Percentiles rank a stretch among this genome's conserved stretches.
Evolutionary conservation across 1,140 invertebrate genomes (phyloP).

Genomic region (Antheraea pernyi): DNA sequence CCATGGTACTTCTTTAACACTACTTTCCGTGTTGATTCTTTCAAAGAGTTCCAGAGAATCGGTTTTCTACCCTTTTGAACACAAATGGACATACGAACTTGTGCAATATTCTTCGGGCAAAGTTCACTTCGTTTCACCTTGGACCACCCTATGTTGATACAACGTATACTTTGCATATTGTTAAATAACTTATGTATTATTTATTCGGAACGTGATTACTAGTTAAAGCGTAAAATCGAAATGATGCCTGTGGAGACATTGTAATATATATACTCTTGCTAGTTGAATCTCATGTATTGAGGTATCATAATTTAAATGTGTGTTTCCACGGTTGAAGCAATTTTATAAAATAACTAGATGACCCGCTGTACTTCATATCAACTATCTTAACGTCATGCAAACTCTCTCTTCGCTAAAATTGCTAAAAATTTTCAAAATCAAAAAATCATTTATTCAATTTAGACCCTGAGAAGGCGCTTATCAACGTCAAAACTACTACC

Average conservation of each 20-base stretch:
- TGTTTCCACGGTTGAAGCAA: too few species aligned
- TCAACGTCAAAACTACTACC: too few species aligned
- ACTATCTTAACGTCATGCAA: too few species aligned
- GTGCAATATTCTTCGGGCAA: neutral
- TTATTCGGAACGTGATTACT: neutral
- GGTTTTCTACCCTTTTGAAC: neutral
- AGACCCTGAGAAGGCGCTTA: too few species aligned
- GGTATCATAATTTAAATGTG: too few species aligned
- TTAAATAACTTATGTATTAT: neutral
- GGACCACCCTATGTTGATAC: neutral
- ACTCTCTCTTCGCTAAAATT: too few species aligned
- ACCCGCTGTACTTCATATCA: too few species aligned
- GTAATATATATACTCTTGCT: neutral
- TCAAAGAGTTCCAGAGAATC: neutral
- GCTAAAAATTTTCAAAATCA: too few species aligned
- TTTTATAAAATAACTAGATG: too few species aligned
- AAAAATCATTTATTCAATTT: too few species aligned
- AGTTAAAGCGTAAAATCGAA: neutral
- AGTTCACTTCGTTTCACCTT: neutral
- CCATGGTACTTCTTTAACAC: neutral
- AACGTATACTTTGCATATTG: neutral
- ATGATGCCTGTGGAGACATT: neutral
- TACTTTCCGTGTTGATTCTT: neutral
- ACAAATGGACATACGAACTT: neutral
- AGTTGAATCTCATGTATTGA: too few species aligned